Conservation (phyloP, 2,113 vertebrate genomes). For the Pedionomus torquatus region DNA sequence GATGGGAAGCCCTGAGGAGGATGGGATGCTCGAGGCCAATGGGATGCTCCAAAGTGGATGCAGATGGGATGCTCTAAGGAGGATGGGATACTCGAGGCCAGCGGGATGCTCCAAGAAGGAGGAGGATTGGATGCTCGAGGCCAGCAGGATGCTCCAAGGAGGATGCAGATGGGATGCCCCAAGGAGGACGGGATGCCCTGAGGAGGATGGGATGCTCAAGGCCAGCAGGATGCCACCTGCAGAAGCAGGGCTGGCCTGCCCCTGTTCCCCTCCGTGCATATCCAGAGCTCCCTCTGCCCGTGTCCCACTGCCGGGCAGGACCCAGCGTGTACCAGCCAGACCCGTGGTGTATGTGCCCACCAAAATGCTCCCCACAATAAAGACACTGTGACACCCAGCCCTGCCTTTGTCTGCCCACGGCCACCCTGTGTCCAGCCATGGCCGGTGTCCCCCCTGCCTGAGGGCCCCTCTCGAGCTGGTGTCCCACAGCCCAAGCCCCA, state of each 20-base stretch:
- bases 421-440: neutral
- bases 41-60: rapidly evolving
- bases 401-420: neutral
- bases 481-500: rapidly evolving
- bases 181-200: rapidly evolving
- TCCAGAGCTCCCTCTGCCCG: neutral
- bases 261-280: rapidly evolving
- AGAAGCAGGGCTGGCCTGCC: neutral
- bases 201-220: neutral
- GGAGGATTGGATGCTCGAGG: rapidly evolving
- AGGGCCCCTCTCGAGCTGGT: rapidly evolving
- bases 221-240: neutral
- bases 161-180: neutral
- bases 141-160: rapidly evolving
- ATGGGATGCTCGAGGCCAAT: neutral
- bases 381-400: conserved; percentile 10
- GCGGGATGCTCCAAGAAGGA: neutral
- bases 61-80: rapidly evolving
- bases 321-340: neutral
- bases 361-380: neutral
- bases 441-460: neutral
- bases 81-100: neutral
- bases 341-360: neutral
- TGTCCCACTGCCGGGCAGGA: neutral
- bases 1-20: neutral